Evolutionary conservation across 2,113 vertebrate genomes (phyloP), one percentile per base, ranked within the genome.

Genomic region (Cyphomyrus discorhynchus): DNA sequence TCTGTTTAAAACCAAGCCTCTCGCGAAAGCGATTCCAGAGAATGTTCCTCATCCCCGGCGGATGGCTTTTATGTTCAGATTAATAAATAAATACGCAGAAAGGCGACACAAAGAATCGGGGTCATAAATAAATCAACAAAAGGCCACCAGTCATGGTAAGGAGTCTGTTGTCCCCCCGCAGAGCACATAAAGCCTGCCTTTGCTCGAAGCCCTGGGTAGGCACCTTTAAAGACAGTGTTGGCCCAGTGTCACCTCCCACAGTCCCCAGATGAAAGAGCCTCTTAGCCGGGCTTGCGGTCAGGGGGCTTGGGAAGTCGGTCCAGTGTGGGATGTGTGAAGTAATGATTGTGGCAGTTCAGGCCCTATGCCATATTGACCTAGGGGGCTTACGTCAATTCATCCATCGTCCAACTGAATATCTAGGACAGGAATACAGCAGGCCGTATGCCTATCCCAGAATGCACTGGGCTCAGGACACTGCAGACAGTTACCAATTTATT

Each of bases 71-170:
- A 77, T 80, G 74, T 80, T 80, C 45, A 5, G 42, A 35, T 89
- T 89, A 92, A 66, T 77, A 87, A 56, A 62, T 86, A 86, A 89
- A 90, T 47, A 50, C 45, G 24, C 42, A 24, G 53, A 49, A 10
- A 86, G 82, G 39, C 39, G 35, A 80, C 74, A 56, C 56, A 89
- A 19, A 50, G 62, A 24, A 35, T 39, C 91, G 88, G 91, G 70
- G 89, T 90, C 91, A 94, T 94, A 91, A 94, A 95, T 96, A 94
- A 95, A 95, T 92, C 93, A 95, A 93, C 56, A 92, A 93, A 95
- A 94, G 92, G 91, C 90, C 88, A 91, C 90, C 93, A 93, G 94
- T 95, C 90, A 94, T 88, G 93, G 90, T 90, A 91, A 90, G 92
- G 92, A 90, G 88, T 91, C 91, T 92, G 93, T 93, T 92, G 91